Percentiles rank a stretch among this genome's conserved stretches.
Evolutionary conservation across 92 coral and sea anemone species (phyloP).

Genomic region (Bergia sp.): DNA sequence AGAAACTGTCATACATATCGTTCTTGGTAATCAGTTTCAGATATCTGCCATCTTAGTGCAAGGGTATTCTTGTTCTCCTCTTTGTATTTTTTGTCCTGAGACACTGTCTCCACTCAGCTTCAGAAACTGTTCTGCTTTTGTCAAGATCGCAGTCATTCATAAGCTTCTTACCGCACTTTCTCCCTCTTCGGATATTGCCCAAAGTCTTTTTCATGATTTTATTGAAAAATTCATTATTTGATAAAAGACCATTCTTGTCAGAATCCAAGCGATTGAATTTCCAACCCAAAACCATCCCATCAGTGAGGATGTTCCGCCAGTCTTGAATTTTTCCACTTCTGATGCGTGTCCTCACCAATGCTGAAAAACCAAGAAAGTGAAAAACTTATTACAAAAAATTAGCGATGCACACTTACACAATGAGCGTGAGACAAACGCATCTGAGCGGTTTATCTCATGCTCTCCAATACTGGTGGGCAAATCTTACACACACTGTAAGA

Average conservation of each 20-base stretch:
- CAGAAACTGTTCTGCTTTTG: constrained; percentile 76
- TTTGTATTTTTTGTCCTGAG: constrained; percentile 49
- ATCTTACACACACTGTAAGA: too few species aligned
- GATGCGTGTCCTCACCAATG: constrained; percentile 66
- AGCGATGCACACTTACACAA: background rate
- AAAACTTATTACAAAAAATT: background rate
- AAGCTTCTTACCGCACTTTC: constrained; percentile 92
- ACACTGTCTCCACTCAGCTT: constrained; percentile 85
- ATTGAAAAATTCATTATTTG: constrained; percentile 69
- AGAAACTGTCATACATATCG: background rate
- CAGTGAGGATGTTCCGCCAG: constrained; percentile 70
- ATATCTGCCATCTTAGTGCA: background rate
- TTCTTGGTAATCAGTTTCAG: background rate
- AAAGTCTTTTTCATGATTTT: constrained; percentile 77
- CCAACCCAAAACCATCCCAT: constrained; percentile 87
- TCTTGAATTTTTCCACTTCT: constrained; percentile 70
- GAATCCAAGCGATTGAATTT: constrained; percentile 83
- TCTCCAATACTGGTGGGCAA: background rate
- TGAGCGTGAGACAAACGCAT: background rate
- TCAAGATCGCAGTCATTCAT: constrained; percentile 81
- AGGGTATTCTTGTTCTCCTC: constrained; percentile 16
- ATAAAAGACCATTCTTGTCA: constrained; percentile 74
- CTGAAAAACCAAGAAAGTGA: background rate
- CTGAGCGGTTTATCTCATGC: background rate
- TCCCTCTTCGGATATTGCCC: constrained; percentile 84